Conservation (phyloP, 2,797 vertebrate genomes). For the Huso huso region DNA sequence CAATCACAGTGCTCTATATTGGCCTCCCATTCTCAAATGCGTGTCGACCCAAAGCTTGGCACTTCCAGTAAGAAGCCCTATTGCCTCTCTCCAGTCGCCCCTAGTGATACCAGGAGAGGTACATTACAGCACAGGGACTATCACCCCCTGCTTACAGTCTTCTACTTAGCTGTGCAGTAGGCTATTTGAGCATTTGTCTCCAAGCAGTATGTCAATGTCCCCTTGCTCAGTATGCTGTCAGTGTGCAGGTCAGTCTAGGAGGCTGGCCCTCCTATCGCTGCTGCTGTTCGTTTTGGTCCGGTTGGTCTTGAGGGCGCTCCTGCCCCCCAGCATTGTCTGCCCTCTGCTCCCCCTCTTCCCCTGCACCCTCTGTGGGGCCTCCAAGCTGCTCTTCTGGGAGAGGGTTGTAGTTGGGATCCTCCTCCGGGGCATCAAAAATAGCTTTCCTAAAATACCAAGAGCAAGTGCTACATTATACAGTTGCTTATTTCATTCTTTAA, state of each 20-base stretch:
- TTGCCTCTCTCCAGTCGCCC: not conserved
- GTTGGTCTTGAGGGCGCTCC: conserved; percentile 26
- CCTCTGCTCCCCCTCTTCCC: conserved; percentile 11
- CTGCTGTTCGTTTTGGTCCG: conserved; percentile 24
- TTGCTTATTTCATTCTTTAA: no score
- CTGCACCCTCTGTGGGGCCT: conserved; percentile 17
- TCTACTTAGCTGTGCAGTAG: no score
- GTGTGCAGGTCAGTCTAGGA: not conserved
- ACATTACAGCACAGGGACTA: not conserved
- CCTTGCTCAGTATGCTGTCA: not conserved
- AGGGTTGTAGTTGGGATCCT: conserved; percentile 61
- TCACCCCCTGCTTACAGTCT: conserved; percentile 1
- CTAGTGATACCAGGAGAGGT: not conserved
- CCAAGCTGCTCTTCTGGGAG: conserved; percentile 54
- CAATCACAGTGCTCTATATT: conserved; percentile 2
- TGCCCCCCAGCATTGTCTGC: conserved; percentile 10
- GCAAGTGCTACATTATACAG: not conserved
- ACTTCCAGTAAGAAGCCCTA: not conserved
- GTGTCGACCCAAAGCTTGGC: not conserved
- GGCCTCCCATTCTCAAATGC: not conserved
- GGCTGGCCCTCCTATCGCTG: conserved; percentile 4
- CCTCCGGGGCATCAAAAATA: conserved; percentile 57
- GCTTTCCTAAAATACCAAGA: conserved; percentile 47
- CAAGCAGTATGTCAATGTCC: not conserved
- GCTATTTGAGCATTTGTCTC: not conserved